Evolutionary conservation across 2,797 vertebrate species (phyloP).

Genomic region (Ctenosaura bakeri): DNA sequence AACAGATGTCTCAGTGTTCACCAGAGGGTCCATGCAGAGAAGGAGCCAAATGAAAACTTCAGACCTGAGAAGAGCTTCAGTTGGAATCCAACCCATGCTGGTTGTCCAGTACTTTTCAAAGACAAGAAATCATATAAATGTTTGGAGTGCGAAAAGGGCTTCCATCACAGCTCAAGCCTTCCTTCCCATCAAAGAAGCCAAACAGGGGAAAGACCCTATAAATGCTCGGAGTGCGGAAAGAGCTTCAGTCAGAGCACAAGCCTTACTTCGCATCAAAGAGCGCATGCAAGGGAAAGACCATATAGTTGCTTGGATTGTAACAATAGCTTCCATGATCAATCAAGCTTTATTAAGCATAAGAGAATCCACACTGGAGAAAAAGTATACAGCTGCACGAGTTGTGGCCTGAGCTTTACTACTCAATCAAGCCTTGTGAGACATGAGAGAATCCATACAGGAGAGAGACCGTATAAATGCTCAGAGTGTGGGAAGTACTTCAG

Average conservation of each 20-base stretch:
- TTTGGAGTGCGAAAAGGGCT: conserved; percentile 1
- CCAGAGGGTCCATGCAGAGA: not conserved
- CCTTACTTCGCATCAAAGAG: conserved; percentile 4
- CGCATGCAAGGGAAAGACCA: not conserved
- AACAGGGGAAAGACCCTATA: not conserved
- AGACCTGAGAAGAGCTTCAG: not conserved
- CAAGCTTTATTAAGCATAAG: conserved; percentile 7
- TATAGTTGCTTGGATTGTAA: not conserved
- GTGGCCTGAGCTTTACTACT: not conserved
- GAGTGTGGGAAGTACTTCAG: conserved; percentile 12
- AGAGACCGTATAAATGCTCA: not conserved
- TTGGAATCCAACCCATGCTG: not conserved
- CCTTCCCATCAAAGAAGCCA: not conserved
- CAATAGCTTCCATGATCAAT: conserved; percentile 5
- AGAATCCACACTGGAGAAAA: not conserved
- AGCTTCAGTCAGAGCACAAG: not conserved
- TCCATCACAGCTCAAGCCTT: not conserved
- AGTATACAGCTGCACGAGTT: not conserved
- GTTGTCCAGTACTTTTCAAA: not conserved
- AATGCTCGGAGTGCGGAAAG: not conserved
- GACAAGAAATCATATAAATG: not conserved
- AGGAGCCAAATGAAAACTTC: not conserved
- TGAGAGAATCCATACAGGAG: conserved; percentile 19
- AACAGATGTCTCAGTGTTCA: not conserved
- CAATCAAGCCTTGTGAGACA: conserved; percentile 1